A percentile compares a stretch with the other conserved stretches of the same genome.
phyloP scores from a whole-genome alignment of 2,113 vertebrate species.

The Trogon melanurus region DNA sequence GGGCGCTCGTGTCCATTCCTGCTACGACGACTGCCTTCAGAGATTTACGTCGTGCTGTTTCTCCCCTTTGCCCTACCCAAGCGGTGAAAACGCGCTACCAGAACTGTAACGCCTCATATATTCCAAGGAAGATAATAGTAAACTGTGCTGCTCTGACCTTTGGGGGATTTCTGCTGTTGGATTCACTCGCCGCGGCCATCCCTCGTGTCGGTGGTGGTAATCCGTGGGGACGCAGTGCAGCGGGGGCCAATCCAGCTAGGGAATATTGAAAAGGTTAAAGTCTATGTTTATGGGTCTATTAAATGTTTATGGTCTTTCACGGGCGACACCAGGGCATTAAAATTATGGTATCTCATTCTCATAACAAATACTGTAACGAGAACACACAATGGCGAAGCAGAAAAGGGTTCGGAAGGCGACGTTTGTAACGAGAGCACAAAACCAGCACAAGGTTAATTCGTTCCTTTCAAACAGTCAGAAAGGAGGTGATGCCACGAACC shows the following conservation, averaged over 20 bases:
- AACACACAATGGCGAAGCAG: background rate
- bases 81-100: fast-evolving
- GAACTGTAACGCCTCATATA: slow-evolving; percentile 40
- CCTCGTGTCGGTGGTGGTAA: slow-evolving; percentile 19
- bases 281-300: slow-evolving; percentile 69
- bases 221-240: slow-evolving; percentile 12
- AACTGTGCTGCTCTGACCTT: slow-evolving; percentile 61
- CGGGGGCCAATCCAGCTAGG: slow-evolving; percentile 30
- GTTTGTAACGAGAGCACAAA: background rate
- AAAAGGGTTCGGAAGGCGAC: background rate
- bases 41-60: background rate
- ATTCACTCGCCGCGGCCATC: slow-evolving; percentile 10
- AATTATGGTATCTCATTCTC: slow-evolving; percentile 45
- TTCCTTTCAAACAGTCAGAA: background rate
- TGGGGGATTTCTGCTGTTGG: slow-evolving; percentile 20
- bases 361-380: slow-evolving; percentile 59
- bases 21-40: background rate
- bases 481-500: background rate
- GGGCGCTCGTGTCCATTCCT: background rate
- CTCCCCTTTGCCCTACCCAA: background rate
- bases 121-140: slow-evolving; percentile 29
- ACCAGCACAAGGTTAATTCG: background rate
- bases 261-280: slow-evolving; percentile 72
- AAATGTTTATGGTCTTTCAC: slow-evolving; percentile 69
- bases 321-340: slow-evolving; percentile 40